phyloP scores from a whole-genome alignment of 92 coral and sea anemone genomes.

The Porites evermanni region DNA sequence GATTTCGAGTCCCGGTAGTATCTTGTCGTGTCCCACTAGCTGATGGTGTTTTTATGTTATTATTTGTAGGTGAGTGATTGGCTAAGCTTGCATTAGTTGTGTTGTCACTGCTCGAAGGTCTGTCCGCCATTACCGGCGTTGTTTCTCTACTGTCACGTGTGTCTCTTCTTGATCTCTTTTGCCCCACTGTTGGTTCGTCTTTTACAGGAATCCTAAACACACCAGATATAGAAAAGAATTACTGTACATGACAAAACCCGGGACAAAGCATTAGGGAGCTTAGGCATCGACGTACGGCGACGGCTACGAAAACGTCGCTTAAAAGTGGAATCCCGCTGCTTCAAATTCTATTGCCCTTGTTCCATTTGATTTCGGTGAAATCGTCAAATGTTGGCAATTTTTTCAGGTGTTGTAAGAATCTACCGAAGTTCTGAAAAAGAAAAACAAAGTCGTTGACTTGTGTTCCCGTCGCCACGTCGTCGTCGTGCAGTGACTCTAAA shows the following conservation, averaged over 20 bases:
- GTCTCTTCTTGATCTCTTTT: slow-evolving; percentile 67
- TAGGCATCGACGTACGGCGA: too few species aligned
- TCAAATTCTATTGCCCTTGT: too few species aligned
- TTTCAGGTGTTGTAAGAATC: too few species aligned
- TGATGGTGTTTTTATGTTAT: slow-evolving; percentile 57
- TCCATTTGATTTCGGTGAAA: too few species aligned
- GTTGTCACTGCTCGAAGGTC: slow-evolving; percentile 26
- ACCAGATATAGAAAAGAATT: background rate
- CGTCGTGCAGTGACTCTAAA: too few species aligned
- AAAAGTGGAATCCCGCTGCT: background rate
- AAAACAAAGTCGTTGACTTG: too few species aligned
- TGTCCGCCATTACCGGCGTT: slow-evolving; percentile 44
- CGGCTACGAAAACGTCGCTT: background rate
- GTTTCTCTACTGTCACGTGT: slow-evolving; percentile 64
- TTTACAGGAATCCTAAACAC: slow-evolving; percentile 54
- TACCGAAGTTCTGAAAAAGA: too few species aligned
- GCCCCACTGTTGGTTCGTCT: slow-evolving; percentile 62
- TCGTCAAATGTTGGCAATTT: too few species aligned
- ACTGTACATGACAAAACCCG: background rate
- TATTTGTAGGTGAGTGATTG: slow-evolving; percentile 51
- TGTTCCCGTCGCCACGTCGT: too few species aligned
- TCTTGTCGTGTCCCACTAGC: slow-evolving; percentile 47
- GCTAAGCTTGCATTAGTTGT: slow-evolving; percentile 29
- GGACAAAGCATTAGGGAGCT: too few species aligned
- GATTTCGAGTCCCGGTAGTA: slow-evolving; percentile 29